Percentiles rank a stretch among this genome's conserved stretches.
phyloP scores from a whole-genome alignment of 2,113 vertebrate genomes.

The Nerophis lumbriciformis region DNA sequence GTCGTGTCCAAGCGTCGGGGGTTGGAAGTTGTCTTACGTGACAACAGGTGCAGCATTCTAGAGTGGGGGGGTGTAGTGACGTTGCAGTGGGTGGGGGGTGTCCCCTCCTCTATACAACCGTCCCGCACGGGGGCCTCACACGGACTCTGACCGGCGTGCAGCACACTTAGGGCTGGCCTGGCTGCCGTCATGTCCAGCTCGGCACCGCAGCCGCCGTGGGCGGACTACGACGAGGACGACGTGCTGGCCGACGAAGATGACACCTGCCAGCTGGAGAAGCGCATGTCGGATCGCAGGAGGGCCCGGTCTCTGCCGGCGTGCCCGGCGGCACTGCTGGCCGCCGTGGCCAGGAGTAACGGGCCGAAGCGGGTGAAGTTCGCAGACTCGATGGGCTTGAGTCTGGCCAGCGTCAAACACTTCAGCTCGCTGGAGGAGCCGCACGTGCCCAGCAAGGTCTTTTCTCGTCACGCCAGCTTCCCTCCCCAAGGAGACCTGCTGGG shows the following conservation, averaged over 20 bases:
- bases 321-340: slow-evolving; percentile 45
- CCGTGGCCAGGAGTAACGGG: slow-evolving; percentile 33
- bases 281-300: slow-evolving; percentile 59
- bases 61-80: neutral
- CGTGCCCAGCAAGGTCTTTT: slow-evolving; percentile 76
- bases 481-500: slow-evolving; percentile 47
- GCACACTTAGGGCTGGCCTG: slow-evolving; percentile 11
- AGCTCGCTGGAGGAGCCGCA: slow-evolving; percentile 79
- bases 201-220: neutral
- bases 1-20: neutral
- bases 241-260: slow-evolving; percentile 54
- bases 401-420: slow-evolving; percentile 86
- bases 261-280: slow-evolving; percentile 46
- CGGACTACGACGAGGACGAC: slow-evolving; percentile 23
- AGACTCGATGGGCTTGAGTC: slow-evolving; percentile 79
- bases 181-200: slow-evolving; percentile 31
- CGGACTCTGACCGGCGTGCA: slow-evolving; percentile 13
- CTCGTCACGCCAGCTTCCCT: slow-evolving; percentile 70
- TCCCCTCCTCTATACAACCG: slow-evolving; percentile 34
- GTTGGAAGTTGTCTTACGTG: slow-evolving; percentile 23
- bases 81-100: neutral
- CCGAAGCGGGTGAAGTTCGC: slow-evolving; percentile 88
- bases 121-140: neutral
- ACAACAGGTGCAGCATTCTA: neutral
- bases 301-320: slow-evolving; percentile 65